Evolutionary conservation across 1,140 invertebrate genomes (phyloP), one percentile per base, ranked within the genome.

Genomic region (Capitella teleta): DNA sequence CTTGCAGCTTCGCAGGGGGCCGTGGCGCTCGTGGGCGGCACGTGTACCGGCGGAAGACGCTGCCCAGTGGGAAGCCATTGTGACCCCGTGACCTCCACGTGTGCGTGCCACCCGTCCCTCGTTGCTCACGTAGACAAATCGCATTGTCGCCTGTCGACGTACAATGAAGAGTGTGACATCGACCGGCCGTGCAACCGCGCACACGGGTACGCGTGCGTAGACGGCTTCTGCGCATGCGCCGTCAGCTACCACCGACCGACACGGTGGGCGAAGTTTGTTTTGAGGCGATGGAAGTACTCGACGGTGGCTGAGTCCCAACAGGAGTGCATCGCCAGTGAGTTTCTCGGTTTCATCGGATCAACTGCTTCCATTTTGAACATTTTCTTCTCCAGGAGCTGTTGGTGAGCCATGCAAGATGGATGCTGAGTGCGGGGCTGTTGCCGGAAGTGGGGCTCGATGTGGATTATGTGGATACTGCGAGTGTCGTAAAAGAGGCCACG

Each of bases 71-170:
- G 38, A 14, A 40, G 38, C 38, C 38, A 40, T 24, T 40, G 38
- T 16, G 38, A 40, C 38, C 19, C 25, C 38, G 25, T 24, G 16
- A 21, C 38, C 5, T 19, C 19, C 38, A 40, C 19, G 38, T 40
- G 38, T 12, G 2, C 25, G 1, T 40, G 38, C 25, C 6, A 40
- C 38, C 38, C 8, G 5, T 19, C 19, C 8, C 38, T 40, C 6
- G 38, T 40, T 5, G 5, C 38, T 5, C 8, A 40, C 14, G n/a
- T 12, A 8, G 38, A 40, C 38, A 40, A n/a, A 5, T 21, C 38
- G 38, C 38, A 40, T 8, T 40, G 38, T 24, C 38, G 38, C n/a
- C 38, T 40, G 38, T 19, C 38, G 38, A 24, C 25, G 38, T 40
- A 40, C 4, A 24, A 24, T 6, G 38, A 40, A 40, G 19, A 40